Evolutionary conservation across 2,797 vertebrate genomes (phyloP), one percentile per base, ranked within the genome.

Genomic region (Pelochelys cantorii): DNA sequence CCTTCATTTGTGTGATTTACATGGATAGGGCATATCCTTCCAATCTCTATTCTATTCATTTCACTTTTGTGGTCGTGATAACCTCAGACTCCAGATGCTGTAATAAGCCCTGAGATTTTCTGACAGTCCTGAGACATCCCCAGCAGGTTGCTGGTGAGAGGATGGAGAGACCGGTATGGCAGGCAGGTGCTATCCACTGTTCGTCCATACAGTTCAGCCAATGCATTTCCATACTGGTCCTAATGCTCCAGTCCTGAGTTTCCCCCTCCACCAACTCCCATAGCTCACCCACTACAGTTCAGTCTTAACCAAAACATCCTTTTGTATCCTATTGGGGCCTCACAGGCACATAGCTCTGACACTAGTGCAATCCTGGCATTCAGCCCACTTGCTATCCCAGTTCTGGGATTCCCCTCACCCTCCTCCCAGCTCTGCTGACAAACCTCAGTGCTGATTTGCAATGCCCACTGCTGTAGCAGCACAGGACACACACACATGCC

Each of bases 381-480:
- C 14, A 55, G 11, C 53, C 53, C 13, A 15, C 53, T 15, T 54
- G 14, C 11, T 8, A 11, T 71, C 3, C 62, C 82, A 54, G 27
- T 55, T 59, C 0, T 15, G 14, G 53, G 53, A 12, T 54, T 54
- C 14, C 3, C 14, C 4, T 54, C 3, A 7, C 53, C 53, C 14
- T 54, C 53, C 53, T 54, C 53, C 53, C 53, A 54, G 53, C 53
- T 54, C 53, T 54, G 53, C 53, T 0, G 1, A 15, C 0, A 0
- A 48, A 54, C 52, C 8, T 0, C 0, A 56, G 11, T 8, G 17
- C 31, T 48, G 79, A 81, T 56, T 31, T 14, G n/a, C 42, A 87
- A 71, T 25, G 42, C 17, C 18, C 65, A 17, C 83, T 56, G n/a
- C 81, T 85, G 5, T 37, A 81, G 25, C 89, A 90, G 84, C n/a